phyloP scores from a whole-genome alignment of 1,140 invertebrate genomes.

The Ips typographus region DNA sequence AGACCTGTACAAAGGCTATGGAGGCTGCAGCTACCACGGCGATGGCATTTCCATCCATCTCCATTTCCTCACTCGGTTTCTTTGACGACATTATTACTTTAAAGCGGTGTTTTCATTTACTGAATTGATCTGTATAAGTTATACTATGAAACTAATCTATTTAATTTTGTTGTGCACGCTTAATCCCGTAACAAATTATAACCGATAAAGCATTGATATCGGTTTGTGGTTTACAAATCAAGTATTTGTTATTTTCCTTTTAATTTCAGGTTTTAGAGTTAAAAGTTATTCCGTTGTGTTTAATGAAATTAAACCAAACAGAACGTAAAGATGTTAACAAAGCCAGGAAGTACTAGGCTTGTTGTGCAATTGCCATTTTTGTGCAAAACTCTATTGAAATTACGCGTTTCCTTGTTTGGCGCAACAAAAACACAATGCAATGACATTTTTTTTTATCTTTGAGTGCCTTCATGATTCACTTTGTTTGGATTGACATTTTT shows the following conservation, averaged over 20 bases:
- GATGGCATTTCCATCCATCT: conserved; percentile 9
- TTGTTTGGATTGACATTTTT: not conserved
- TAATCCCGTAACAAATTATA: too few relatives aligned
- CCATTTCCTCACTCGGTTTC: not conserved
- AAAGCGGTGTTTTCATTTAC: not conserved
- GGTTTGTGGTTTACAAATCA: not conserved
- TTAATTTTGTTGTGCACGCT: not conserved
- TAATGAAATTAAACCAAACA: not conserved
- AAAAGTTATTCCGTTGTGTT: not conserved
- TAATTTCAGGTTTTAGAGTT: not conserved
- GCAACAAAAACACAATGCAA: not conserved
- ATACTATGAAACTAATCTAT: not conserved
- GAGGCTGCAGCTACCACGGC: not conserved
- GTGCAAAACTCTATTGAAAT: conserved; percentile 6
- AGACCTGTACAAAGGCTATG: not conserved
- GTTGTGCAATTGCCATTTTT: not conserved
- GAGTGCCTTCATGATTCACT: not conserved
- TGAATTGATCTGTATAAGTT: not conserved
- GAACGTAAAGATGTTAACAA: not conserved
- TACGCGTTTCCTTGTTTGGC: not conserved
- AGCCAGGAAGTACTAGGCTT: conserved; percentile 2
- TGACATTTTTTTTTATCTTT: conserved; percentile 2
- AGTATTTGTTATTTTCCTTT: not conserved
- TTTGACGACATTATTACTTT: not conserved
- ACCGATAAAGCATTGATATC: not conserved